phyloP scores from a whole-genome alignment of 92 coral and sea anemone species.

The Zoanthus gigantus region DNA sequence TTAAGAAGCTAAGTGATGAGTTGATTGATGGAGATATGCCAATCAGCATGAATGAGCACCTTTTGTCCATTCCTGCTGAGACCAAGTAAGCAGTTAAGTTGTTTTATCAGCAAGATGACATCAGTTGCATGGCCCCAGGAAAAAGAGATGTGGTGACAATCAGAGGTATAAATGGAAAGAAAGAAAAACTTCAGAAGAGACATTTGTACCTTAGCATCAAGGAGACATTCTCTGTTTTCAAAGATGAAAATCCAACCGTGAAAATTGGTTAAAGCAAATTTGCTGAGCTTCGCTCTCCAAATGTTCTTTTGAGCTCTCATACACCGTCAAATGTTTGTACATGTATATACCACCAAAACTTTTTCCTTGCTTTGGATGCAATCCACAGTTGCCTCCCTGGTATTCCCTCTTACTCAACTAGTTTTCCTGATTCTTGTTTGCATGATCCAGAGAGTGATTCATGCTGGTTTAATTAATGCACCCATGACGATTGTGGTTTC shows the following conservation, averaged over 20 bases:
- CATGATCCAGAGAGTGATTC: conserved; percentile 57
- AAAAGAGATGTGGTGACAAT: conserved; percentile 58
- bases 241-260: conserved; percentile 27
- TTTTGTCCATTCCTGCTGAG: conserved; percentile 49
- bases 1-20: conserved; percentile 55
- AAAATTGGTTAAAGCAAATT: conserved; percentile 27
- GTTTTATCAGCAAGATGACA: conserved; percentile 49
- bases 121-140: conserved; percentile 63
- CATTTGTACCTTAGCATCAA: conserved; percentile 55
- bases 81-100: conserved; percentile 49
- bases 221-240: conserved; percentile 48
- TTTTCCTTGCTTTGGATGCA: conserved; percentile 59
- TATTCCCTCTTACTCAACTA: conserved; percentile 6
- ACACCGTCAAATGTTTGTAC: conserved; percentile 28
- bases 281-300: conserved; percentile 36
- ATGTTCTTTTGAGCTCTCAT: conserved; percentile 50
- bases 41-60: conserved; percentile 11
- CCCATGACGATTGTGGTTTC: conserved; percentile 51
- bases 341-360: conserved; percentile 52
- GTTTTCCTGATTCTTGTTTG: conserved; percentile 32
- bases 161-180: conserved; percentile 39
- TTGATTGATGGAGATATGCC: conserved; percentile 37
- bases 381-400: conserved; percentile 52
- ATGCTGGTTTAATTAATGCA: conserved; percentile 52
- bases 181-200: conserved; percentile 51